phyloP scores from a whole-genome alignment of 92 coral and sea anemone genomes.

The Epizoanthus illoricatus region DNA sequence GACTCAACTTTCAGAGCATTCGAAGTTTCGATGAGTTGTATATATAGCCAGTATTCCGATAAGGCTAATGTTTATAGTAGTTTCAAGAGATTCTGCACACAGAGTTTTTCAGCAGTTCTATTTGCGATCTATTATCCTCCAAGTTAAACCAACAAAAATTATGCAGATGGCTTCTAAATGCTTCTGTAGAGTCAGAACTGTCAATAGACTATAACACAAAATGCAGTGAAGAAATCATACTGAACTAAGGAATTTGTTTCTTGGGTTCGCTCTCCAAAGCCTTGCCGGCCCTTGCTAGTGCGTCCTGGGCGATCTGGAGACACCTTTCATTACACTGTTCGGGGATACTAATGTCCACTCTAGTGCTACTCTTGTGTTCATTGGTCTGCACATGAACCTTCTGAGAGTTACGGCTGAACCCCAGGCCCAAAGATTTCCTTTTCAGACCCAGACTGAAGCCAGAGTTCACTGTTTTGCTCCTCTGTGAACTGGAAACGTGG shows the following conservation, averaged over 20 bases:
- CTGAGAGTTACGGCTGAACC: conserved; percentile 12
- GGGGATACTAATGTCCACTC: not conserved
- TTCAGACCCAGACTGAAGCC: not conserved
- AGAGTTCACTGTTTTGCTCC: conserved; percentile 8
- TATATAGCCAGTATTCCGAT: too few relatives aligned
- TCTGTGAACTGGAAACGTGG: not conserved
- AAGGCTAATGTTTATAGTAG: too few relatives aligned
- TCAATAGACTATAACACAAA: too few relatives aligned
- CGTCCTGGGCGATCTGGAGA: not conserved
- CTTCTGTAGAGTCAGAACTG: too few relatives aligned
- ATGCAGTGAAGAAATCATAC: too few relatives aligned
- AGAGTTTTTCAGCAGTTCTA: too few relatives aligned
- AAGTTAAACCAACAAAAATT: too few relatives aligned
- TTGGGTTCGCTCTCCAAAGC: not conserved
- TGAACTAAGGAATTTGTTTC: conserved; percentile 13
- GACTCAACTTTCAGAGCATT: too few relatives aligned
- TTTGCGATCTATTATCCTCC: too few relatives aligned
- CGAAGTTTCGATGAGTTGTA: too few relatives aligned
- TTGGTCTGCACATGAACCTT: not conserved
- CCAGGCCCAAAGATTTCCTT: conserved; percentile 3
- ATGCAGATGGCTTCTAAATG: too few relatives aligned
- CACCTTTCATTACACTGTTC: conserved; percentile 10
- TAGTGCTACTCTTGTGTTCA: not conserved
- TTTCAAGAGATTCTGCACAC: too few relatives aligned
- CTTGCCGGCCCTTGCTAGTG: not conserved